Evolutionary conservation across 2,113 vertebrate species (phyloP).

Genomic region (Alouatta palliata): DNA sequence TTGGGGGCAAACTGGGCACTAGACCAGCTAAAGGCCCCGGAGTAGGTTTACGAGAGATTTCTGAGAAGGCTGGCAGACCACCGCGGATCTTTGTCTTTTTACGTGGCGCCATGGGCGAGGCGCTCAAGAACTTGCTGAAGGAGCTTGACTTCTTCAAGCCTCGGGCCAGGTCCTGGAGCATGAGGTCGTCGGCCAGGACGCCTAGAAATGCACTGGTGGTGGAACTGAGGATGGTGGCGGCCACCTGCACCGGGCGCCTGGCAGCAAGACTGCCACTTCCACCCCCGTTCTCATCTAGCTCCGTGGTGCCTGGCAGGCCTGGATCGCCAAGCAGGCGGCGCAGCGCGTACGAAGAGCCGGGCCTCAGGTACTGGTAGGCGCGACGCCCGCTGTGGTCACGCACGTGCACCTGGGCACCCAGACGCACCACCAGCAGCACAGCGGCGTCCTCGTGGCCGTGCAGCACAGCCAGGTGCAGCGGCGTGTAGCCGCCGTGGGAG

Average conservation of each 20-base stretch:
- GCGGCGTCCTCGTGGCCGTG: conserved; percentile 89
- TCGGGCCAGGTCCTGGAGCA: conserved; percentile 88
- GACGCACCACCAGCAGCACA: conserved; percentile 86
- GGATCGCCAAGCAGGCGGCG: conserved; percentile 88
- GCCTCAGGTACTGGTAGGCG: conserved; percentile 90
- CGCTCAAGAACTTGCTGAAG: conserved; percentile 90
- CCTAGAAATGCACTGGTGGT: conserved; percentile 87
- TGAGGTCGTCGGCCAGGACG: conserved; percentile 86
- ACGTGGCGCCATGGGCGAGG: conserved; percentile 81
- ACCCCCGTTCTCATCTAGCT: not conserved
- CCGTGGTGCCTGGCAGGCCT: not conserved
- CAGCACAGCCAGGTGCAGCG: conserved; percentile 92
- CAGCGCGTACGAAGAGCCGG: conserved; percentile 77
- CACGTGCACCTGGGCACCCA: conserved; percentile 84
- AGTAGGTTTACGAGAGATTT: conserved; percentile 82
- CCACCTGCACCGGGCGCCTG: conserved; percentile 85
- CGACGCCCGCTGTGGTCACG: conserved; percentile 94
- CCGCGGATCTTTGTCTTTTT: conserved; percentile 89
- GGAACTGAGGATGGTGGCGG: conserved; percentile 85
- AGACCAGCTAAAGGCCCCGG: conserved; percentile 66
- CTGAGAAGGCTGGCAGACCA: conserved; percentile 80
- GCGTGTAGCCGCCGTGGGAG: conserved; percentile 92
- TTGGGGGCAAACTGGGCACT: conserved; percentile 56
- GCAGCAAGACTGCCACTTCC: not conserved
- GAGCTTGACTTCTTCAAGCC: conserved; percentile 86